Conservation (phyloP, 2,888 invertebrate species). For the Hesperia comma region DNA sequence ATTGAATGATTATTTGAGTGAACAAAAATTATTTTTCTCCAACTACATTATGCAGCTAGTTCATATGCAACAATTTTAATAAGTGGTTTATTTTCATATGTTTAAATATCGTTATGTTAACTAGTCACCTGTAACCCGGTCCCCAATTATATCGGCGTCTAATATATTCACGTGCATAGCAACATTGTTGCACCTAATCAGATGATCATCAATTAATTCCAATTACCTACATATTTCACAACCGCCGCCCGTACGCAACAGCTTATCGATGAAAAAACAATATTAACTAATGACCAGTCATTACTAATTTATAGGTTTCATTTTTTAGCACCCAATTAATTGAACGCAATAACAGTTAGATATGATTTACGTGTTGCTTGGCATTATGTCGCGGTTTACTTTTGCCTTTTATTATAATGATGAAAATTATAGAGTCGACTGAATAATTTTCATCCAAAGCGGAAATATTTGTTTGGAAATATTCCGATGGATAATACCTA, state of each 20-base stretch:
- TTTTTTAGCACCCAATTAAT: not conserved
- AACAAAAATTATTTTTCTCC: no score
- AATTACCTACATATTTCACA: constrained; percentile 12
- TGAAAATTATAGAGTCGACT: no score
- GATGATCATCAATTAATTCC: constrained; percentile 25
- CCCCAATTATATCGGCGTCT: constrained; percentile 11
- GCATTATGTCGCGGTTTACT: no score
- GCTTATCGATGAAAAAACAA: not conserved
- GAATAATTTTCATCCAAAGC: no score
- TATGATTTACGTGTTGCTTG: not conserved
- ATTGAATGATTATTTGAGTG: no score
- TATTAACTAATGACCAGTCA: not conserved
- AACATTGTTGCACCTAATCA: constrained; percentile 25
- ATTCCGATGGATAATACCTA: no score
- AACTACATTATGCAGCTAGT: no score
- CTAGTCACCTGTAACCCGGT: not conserved
- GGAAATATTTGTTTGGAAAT: no score
- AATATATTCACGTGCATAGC: constrained; percentile 23
- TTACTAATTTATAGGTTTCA: not conserved
- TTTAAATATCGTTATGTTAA: no score
- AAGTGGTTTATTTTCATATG: no score
- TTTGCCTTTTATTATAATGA: no score
- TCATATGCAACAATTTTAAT: no score
- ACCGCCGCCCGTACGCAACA: not conserved
- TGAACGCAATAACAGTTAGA: not conserved